Evolutionary conservation across 2,888 invertebrate species (phyloP).

Genomic region (Linhomoeus sp.): DNA sequence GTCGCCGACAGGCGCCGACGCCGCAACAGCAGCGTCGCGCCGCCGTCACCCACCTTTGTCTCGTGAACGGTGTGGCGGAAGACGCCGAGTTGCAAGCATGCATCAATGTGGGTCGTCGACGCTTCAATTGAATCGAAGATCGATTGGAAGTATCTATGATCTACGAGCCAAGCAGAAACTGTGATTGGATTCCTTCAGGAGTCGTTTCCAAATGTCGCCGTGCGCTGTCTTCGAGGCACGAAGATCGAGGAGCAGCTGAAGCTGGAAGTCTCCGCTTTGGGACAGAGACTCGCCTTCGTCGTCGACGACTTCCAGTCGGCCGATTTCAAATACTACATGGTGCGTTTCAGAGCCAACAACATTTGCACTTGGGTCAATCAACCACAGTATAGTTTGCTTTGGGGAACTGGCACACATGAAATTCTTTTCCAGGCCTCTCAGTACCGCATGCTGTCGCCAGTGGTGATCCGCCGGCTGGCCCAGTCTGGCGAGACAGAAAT

Average conservation of each 20-base stretch:
- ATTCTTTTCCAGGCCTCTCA: slow-evolving; percentile 1
- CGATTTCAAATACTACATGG: slow-evolving; percentile 47
- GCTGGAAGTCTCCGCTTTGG: slow-evolving; percentile 35
- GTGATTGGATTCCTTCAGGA: neutral
- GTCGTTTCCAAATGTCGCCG: neutral
- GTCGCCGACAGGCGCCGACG: too few species aligned
- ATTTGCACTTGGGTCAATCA: too few species aligned
- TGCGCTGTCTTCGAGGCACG: neutral
- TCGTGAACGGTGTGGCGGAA: too few species aligned
- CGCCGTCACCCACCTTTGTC: too few species aligned
- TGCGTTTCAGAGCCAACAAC: too few species aligned
- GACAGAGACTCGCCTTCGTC: slow-evolving; percentile 48
- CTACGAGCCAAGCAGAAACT: too few species aligned
- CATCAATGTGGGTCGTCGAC: too few species aligned
- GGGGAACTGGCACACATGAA: neutral
- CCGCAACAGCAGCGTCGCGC: too few species aligned
- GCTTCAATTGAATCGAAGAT: too few species aligned
- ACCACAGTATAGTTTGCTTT: too few species aligned
- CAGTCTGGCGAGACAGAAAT: slow-evolving; percentile 44
- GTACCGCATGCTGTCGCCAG: neutral
- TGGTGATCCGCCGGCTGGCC: slow-evolving; percentile 7
- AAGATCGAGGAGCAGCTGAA: neutral
- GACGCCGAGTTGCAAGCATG: too few species aligned
- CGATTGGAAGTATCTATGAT: too few species aligned
- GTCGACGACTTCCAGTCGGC: slow-evolving; percentile 52